phyloP scores from a whole-genome alignment of 2,797 vertebrate genomes.

The Leuciscus waleckii region DNA sequence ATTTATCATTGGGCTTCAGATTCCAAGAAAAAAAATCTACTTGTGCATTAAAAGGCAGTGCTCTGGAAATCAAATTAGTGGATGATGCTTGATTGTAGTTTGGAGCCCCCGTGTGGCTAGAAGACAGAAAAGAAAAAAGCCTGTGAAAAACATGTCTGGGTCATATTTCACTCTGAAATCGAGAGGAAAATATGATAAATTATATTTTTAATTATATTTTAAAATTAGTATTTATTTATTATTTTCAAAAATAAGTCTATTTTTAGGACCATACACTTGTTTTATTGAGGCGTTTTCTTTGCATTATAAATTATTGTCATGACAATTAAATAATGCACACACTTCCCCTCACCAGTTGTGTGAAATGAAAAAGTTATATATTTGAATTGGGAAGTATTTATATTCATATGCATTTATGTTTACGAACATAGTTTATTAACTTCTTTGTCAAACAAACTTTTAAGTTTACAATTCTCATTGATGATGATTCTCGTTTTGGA shows the following conservation, averaged over 20 bases:
- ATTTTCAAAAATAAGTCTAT: background rate
- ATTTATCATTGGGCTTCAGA: background rate
- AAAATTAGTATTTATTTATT: constrained; percentile 7
- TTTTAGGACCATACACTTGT: background rate
- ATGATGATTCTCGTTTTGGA: too few relatives aligned
- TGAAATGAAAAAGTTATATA: background rate
- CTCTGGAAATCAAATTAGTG: background rate
- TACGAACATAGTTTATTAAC: too few relatives aligned
- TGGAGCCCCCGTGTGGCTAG: background rate
- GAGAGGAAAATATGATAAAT: background rate
- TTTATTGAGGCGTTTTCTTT: background rate
- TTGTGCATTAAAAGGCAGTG: background rate
- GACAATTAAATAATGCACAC: background rate
- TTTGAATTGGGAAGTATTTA: background rate
- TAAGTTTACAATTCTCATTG: too few relatives aligned
- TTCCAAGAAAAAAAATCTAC: background rate
- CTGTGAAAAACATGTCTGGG: background rate
- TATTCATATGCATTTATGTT: background rate
- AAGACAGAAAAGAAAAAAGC: background rate
- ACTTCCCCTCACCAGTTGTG: background rate
- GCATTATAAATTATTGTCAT: background rate
- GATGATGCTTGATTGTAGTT: background rate
- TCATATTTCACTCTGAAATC: background rate
- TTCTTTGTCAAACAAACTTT: too few relatives aligned
- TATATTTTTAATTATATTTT: too few relatives aligned